These are phyloP conservation scores for Acropternis orthonyx DNA, from an alignment of 2,797 vertebrate genomes.

Conservation along the genomic window DNA sequence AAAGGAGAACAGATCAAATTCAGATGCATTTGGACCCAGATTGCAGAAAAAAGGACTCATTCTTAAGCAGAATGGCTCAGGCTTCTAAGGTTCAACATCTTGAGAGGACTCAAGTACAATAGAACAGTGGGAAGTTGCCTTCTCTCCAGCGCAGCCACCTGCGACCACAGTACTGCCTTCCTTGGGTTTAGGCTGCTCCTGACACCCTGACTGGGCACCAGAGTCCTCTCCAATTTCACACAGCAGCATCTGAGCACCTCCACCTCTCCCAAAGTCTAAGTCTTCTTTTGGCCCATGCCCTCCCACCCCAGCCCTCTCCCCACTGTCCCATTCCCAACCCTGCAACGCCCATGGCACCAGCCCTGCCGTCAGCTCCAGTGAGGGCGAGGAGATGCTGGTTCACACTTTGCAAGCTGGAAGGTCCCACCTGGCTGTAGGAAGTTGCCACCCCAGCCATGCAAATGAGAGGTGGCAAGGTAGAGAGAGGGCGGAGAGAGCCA, in stretches of 20 bases:
- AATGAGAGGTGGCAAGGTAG: not conserved
- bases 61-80: conserved; percentile 18
- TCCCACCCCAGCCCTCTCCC: not conserved
- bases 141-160: not conserved
- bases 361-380: accelerated
- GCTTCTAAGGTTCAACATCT: not conserved
- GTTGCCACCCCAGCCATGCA: not conserved
- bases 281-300: not conserved
- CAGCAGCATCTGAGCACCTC: not conserved
- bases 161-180: not conserved
- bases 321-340: not conserved
- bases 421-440: not conserved
- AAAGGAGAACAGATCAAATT: conserved; percentile 53
- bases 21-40: conserved; percentile 30
- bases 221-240: not conserved
- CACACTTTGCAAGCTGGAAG: not conserved
- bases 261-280: accelerated
- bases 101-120: not conserved
- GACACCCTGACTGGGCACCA: accelerated
- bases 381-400: not conserved
- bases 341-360: accelerated
- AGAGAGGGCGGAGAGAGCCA: not conserved
- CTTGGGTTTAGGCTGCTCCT: not conserved
- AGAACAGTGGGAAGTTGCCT: not conserved
- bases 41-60: conserved; percentile 33